Conservation (phyloP, 1,140 invertebrate genomes). For the Macrostomum lignano region DNA sequence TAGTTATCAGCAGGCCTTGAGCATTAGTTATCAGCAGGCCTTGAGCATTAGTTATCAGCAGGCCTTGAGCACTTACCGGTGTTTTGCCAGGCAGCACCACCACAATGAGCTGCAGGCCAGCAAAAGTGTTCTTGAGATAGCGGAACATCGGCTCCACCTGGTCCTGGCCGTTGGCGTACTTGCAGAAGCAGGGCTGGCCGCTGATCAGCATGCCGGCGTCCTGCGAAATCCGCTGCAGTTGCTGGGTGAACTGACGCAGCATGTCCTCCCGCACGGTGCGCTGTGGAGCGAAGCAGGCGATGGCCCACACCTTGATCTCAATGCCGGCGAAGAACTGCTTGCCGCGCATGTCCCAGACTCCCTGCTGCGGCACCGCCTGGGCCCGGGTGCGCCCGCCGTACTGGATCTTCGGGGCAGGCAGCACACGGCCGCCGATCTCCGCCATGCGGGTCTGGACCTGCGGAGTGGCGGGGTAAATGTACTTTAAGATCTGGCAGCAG, state of each 20-base stretch:
- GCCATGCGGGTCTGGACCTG: background rate
- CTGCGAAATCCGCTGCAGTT: conserved; percentile 4
- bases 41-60: too few species aligned
- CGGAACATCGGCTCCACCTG: conserved; percentile 95
- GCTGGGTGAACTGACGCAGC: conserved; percentile 31
- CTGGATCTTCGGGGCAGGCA: conserved; percentile 89
- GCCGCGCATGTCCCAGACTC: conserved; percentile 98
- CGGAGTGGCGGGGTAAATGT: too few species aligned
- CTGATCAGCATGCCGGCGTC: background rate
- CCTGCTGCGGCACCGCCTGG: conserved; percentile 26
- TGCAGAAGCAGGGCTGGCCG: conserved; percentile 23
- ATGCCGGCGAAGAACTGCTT: conserved; percentile 99
- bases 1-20: too few species aligned
- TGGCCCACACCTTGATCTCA: conserved; percentile 94
- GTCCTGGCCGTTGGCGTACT: conserved; percentile 53
- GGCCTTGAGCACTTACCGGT: too few species aligned
- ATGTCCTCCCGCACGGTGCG: conserved; percentile 84
- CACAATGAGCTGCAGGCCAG: conserved; percentile 74
- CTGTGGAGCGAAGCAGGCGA: conserved; percentile 94
- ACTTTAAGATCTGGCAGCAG: too few species aligned
- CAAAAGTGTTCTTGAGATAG: conserved; percentile 48
- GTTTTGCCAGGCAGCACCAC: conserved; percentile 95
- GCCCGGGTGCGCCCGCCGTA: conserved; percentile 73
- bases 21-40: too few species aligned
- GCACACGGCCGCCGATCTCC: conserved; percentile 79